phyloP scores from a whole-genome alignment of 1,140 invertebrate species.

The Phocides pigmalion region DNA sequence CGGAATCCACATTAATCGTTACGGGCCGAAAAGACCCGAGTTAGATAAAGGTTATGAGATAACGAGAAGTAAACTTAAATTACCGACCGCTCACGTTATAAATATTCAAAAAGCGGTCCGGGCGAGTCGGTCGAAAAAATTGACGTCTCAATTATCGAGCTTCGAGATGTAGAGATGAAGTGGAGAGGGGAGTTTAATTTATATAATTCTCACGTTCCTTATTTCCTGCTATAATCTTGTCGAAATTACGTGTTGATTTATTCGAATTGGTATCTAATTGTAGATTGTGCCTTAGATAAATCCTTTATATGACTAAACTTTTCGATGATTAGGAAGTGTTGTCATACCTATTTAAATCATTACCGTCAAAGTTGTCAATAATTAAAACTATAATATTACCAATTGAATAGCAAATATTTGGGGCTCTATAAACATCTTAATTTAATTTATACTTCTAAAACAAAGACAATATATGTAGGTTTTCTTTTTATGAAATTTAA shows the following conservation, averaged over 20 bases:
- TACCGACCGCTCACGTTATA: slow-evolving; percentile 72
- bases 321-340: no score
- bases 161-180: slow-evolving; percentile 37
- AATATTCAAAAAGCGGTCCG: slow-evolving; percentile 71
- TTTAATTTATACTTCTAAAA: no score
- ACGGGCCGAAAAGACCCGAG: slow-evolving; percentile 51
- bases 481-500: no score
- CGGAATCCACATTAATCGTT: slow-evolving; percentile 56
- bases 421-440: no score
- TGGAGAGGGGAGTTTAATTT: slow-evolving; percentile 55
- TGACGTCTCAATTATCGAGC: slow-evolving; percentile 80
- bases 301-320: no score
- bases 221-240: slow-evolving; percentile 66
- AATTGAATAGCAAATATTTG: no score
- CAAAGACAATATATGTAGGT: no score
- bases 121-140: slow-evolving; percentile 62
- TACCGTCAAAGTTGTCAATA: no score
- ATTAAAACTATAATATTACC: no score
- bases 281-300: no score
- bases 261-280: no score
- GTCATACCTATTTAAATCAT: no score
- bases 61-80: slow-evolving; percentile 75
- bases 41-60: slow-evolving; percentile 67
- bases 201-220: slow-evolving; percentile 79
- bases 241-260: not conserved